Base-by-base conservation (phyloP, 2,797 vertebrate species). In the Sternarchorhynchus goeldii region DNA sequence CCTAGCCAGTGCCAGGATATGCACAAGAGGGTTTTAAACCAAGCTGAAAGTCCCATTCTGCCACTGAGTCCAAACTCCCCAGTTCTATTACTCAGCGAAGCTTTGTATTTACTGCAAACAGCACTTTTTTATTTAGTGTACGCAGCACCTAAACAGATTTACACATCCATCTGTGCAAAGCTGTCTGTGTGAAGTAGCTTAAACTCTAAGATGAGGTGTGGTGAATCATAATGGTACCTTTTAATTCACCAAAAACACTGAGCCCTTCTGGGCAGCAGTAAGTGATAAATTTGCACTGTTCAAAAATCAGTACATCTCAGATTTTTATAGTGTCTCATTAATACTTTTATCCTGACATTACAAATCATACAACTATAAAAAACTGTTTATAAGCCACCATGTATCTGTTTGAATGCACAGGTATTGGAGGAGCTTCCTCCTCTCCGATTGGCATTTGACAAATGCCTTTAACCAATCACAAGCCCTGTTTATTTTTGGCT, bases 11-110 rank as follows among this genome's bases (percentile, higher is more conserved):
- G 72, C 67, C 60, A 45, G 71, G 76, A 55, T 41, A 53, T 63
- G 65, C 29, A 20, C 55, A 50, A 39, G 58, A 34, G 34, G 21
- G 14, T 72, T 72, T 3, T 16, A 78, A 62, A 57, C 59, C 71
- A 59, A 75, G 20, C 45, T 86, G 85, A 65, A 64, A 78, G 59
- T 86, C 74, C 81, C 66, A 76, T 77, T 74, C 60, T 75, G 45
- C 25, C 39, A 59, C 29, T 60, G 20, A 36, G 45, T 66, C n/a
- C 63, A 45, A 53, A 29, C 21, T 67, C 69, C 41, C 36, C n/a
- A 58, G 6, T n/a, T 62, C 14, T 29, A 6, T 60, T 32, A 55
- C 67, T 55, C 17, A 6, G 20, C 21, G 17, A 78, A 66, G 45
- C n/a, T 77, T 71, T 16, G n/a, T 18, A 50, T 69, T 55, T 55